Evolutionary conservation across 2,888 invertebrate genomes (phyloP).

Genomic region (Torymus aiolomorphi): DNA sequence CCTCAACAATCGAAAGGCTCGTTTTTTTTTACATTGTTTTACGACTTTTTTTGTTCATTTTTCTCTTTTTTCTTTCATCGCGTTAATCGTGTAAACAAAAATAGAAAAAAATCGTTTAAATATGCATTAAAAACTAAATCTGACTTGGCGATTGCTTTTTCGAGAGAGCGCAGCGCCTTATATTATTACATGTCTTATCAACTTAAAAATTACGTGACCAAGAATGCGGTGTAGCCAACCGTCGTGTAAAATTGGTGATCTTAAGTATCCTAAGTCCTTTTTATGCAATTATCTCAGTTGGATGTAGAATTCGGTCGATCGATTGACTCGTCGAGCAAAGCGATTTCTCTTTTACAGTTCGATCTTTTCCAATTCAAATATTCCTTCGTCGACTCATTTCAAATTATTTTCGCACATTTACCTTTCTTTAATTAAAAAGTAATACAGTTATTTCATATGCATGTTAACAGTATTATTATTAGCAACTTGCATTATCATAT

Average conservation of each 20-base stretch:
- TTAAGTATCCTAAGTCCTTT: constrained; percentile 49
- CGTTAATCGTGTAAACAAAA: constrained; percentile 40
- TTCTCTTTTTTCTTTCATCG: constrained; percentile 18
- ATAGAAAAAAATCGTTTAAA: constrained; percentile 35
- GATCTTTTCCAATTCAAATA: constrained; percentile 20
- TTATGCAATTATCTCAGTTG: constrained; percentile 47
- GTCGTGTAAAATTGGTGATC: constrained; percentile 60
- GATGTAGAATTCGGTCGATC: constrained; percentile 40
- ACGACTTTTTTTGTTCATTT: constrained; percentile 16
- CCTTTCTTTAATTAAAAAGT: no score
- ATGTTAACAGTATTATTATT: no score
- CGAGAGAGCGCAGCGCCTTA: constrained; percentile 29
- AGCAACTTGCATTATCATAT: no score
- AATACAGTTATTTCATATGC: no score
- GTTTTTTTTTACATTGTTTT: constrained; percentile 28
- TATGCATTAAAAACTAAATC: constrained; percentile 49
- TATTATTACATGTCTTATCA: constrained; percentile 21
- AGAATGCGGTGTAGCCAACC: constrained; percentile 66
- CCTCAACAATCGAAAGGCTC: constrained; percentile 28
- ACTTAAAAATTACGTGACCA: constrained; percentile 58
- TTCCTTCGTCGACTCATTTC: no score
- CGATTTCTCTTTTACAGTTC: constrained; percentile 22
- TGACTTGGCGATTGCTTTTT: constrained; percentile 44
- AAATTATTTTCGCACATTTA: no score
- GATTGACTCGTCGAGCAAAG: constrained; percentile 50